Base-by-base conservation (phyloP, 2,113 vertebrate genomes). In the Dromiciops gliroides region DNA sequence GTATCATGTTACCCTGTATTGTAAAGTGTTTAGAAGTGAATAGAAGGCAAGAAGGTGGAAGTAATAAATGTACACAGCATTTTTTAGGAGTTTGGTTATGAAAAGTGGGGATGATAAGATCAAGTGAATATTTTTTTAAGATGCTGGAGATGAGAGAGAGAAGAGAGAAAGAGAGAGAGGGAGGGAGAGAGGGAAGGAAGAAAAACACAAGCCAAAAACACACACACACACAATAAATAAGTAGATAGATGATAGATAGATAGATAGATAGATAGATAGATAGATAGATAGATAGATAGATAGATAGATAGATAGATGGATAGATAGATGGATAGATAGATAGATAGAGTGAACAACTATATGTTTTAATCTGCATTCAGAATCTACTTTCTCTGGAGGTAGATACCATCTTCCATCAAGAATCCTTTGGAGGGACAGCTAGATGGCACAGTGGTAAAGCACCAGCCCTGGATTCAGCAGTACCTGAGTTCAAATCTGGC, bases 81-180 rank as follows among this genome's bases (percentile, higher is more conserved):
- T 67, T 67, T 37, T 31, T 67, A 67, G 11, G 31, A 67, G 56
- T 67, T 67, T 37, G 9, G 26, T 31, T 28, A 3, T 37, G 3
- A 37, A 56, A 56, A 56, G 26, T 56, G 26, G 53, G 26, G 26
- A 26, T 53, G 24, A 56, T 31, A 56, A 37, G 56, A 37, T 67
- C 56, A 67, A 67, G 88, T 95, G 67, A 95, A 92, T 89, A 88
- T 90, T 89, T 95, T 90, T 50, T 48, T 50, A 22, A 93, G n/a
- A 37, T 31, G 1, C 75, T 94, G 19, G 48, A 92, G 92, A 48
- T 11, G 14, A 28, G 22, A 11, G 51, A 47, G 49, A n/a, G 24
- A 26, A 23, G 16, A 22, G 4, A 9, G 1, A 22, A 16, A 2
- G 44, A 25, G 19, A 49, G 24, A 90, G 31, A 49, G 37, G 37